phyloP scores from a whole-genome alignment of 2,888 invertebrate genomes.

The Hypercompe scribonia region DNA sequence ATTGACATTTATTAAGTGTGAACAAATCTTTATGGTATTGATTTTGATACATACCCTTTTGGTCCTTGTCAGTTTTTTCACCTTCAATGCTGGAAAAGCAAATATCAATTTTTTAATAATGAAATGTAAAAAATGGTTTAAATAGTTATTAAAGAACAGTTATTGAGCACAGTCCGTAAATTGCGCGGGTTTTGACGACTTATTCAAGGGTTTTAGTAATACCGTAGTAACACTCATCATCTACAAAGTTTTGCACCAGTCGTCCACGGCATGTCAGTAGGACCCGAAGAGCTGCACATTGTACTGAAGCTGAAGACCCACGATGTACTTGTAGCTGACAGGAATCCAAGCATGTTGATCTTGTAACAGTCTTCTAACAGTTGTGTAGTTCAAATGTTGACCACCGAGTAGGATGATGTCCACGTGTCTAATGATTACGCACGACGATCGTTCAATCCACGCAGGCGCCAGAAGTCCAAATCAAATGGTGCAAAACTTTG shows the following conservation, averaged over 20 bases:
- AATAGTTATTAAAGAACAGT: constrained; percentile 16
- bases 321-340: constrained; percentile 16
- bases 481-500: constrained; percentile 84
- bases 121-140: constrained; percentile 11
- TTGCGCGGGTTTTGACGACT: constrained; percentile 34
- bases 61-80: constrained; percentile 74
- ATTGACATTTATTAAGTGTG: not conserved
- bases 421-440: constrained; percentile 12
- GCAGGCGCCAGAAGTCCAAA: constrained; percentile 34
- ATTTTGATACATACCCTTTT: constrained; percentile 65
- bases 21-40: not conserved
- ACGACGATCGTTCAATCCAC: constrained; percentile 27
- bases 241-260: constrained; percentile 87
- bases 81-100: constrained; percentile 79
- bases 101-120: constrained; percentile 46
- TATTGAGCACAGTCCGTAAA: constrained; percentile 30
- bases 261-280: constrained; percentile 57
- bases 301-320: constrained; percentile 29
- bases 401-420: constrained; percentile 16
- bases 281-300: constrained; percentile 29
- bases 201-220: constrained; percentile 31
- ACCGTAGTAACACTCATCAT: constrained; percentile 55
- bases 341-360: constrained; percentile 10
- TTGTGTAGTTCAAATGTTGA: not conserved
- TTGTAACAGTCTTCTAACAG: constrained; percentile 23